Conservation (phyloP, 2,113 vertebrate species). For the Gallinago media region DNA sequence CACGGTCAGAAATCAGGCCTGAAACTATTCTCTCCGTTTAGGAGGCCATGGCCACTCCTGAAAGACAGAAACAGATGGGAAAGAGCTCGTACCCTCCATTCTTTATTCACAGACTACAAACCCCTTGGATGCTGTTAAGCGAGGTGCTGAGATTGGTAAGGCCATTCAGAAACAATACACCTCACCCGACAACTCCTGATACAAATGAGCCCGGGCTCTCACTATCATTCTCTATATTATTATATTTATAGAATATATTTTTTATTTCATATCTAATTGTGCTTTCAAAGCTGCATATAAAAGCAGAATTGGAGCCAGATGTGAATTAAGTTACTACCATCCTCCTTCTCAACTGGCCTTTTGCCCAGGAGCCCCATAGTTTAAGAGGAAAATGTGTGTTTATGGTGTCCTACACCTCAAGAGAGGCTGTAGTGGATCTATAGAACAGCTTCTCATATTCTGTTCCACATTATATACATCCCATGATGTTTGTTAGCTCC, state of each 20-base stretch:
- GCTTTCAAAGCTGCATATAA: background rate
- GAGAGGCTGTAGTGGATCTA: rapidly evolving
- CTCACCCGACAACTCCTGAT: too few species aligned
- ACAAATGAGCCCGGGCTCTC: background rate
- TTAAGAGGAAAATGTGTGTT: background rate
- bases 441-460: background rate
- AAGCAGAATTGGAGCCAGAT: background rate
- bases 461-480: background rate
- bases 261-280: background rate
- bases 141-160: background rate
- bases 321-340: background rate
- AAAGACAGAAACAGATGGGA: rapidly evolving
- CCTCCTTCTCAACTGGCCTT: background rate
- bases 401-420: background rate
- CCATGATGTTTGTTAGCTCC: background rate
- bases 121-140: too few species aligned
- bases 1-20: background rate
- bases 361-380: background rate
- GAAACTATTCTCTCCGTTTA: background rate
- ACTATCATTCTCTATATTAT: background rate
- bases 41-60: background rate
- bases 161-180: background rate
- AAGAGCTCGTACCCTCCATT: background rate
- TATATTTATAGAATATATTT: background rate
- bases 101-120: background rate